Base-by-base conservation (phyloP, 2,888 invertebrate species). In the Arenicola marina region DNA sequence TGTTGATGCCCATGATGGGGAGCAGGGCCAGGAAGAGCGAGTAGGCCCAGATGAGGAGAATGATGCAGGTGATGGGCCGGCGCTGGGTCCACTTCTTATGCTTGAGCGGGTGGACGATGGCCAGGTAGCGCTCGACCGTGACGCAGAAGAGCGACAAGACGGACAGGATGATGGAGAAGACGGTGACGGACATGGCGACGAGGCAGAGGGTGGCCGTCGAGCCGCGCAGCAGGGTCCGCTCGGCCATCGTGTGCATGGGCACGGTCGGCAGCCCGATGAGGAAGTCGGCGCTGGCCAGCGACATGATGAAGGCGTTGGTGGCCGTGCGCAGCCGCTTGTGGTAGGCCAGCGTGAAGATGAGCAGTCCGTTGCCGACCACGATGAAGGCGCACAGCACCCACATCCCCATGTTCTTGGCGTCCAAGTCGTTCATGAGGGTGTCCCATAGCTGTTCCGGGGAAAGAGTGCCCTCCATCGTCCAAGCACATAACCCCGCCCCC, bases 1-100 rank as follows among this genome's bases (percentile, higher is more conserved):
- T 55, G 33, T 70, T 73, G 77, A 76, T 77, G 2, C 76, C 78
- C 32, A 72, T 63, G 33, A 78, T 54, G 2, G 78, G 78, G 4
- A 71, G 51, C 29, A 73, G 73, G 46, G 77, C 78, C 4, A 72
- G 59, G 4, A 66, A 18, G 3, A 75, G 38, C 4, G 75, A 72
- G 21, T 73, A 51, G 1, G 66, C 31, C 70, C 74, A 75, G 18
- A 68, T 63, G 34, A 66, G 59, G 38, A 62, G 24, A n/a, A 76
- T 70, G 21, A 65, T 68, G 15, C 67, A 29, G 4, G 55, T 28
- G 0, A 71, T 71, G 48, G 64, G 68, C 7, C 60, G 53, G 21
- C 62, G 57, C 33, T 75, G 73, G 60, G 76, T 70, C 4, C 73
- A 62, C 4, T 66, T 63, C 33, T 59, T 65, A 59, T 78, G 77